Evolutionary conservation across 2,888 invertebrate genomes (phyloP).

Genomic region (Rapana venosa): DNA sequence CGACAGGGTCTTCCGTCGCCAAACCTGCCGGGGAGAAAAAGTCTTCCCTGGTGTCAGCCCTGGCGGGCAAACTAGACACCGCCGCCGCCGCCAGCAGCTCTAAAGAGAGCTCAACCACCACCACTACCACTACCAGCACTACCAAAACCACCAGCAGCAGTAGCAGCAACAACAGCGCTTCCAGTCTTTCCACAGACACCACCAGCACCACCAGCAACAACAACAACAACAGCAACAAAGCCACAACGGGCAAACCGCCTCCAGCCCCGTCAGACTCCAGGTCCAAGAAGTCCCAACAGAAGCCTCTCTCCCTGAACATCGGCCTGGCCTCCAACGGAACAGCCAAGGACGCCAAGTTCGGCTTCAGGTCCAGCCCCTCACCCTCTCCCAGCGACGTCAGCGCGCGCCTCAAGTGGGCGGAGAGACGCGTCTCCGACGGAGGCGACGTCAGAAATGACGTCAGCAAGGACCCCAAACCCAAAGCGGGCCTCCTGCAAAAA

Average conservation of each 20-base stretch:
- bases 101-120: neutral
- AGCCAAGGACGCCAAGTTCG: neutral
- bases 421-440: neutral
- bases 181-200: neutral
- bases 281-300: conserved; percentile 2
- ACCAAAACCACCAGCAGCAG: neutral
- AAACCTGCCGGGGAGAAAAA: neutral
- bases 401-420: conserved; percentile 28
- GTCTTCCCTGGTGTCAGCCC: neutral
- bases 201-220: neutral
- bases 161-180: neutral
- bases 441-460: conserved; percentile 13
- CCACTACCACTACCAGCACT: no score
- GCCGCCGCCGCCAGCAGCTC: no score
- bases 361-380: conserved; percentile 9
- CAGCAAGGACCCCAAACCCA: conserved; percentile 16
- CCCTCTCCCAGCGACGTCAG: neutral
- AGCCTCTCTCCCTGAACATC: conserved; percentile 11
- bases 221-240: neutral
- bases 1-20: neutral
- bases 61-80: neutral
- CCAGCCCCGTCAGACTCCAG: neutral
- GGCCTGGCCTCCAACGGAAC: neutral
- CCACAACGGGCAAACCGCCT: neutral
- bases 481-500: neutral